These are phyloP conservation scores for Drosophila planitibia DNA, from an alignment of 2,888 invertebrate species.

Conservation along the genomic window DNA sequence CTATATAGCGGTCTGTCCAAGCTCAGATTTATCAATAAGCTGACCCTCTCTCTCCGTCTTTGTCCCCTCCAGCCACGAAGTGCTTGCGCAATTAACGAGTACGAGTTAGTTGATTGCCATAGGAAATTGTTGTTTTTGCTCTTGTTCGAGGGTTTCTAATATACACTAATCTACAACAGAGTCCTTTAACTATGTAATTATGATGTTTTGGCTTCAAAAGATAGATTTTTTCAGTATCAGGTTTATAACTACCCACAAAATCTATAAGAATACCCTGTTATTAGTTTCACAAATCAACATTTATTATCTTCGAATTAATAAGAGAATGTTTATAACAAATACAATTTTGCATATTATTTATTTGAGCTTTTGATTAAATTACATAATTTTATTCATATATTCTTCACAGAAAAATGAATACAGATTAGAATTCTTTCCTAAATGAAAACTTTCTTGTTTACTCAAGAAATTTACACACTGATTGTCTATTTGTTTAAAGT, in stretches of 20 bases:
- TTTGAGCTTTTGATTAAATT: background rate
- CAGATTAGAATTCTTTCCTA: background rate
- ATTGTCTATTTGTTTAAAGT: background rate
- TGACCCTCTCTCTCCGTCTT: background rate
- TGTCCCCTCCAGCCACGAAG: background rate
- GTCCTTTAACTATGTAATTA: background rate
- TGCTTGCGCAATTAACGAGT: slow-evolving; percentile 53
- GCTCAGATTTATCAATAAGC: slow-evolving; percentile 32
- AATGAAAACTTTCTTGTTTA: background rate
- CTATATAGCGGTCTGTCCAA: slow-evolving; percentile 57
- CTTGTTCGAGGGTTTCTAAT: slow-evolving; percentile 19
- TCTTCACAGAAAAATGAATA: background rate
- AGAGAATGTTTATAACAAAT: slow-evolving; percentile 6
- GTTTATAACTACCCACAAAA: background rate
- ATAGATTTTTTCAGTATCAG: background rate
- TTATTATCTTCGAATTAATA: slow-evolving; percentile 25
- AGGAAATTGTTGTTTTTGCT: slow-evolving; percentile 24
- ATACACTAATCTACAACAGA: slow-evolving; percentile 15
- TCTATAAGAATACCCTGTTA: background rate
- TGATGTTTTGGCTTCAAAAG: background rate
- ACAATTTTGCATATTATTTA: slow-evolving; percentile 7
- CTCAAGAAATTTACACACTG: background rate
- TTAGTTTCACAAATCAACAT: background rate
- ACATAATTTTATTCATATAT: slow-evolving; percentile 4
- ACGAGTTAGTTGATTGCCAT: slow-evolving; percentile 32